Conservation (phyloP, 2,888 invertebrate species). For the Chaitophorus viminalis region DNA sequence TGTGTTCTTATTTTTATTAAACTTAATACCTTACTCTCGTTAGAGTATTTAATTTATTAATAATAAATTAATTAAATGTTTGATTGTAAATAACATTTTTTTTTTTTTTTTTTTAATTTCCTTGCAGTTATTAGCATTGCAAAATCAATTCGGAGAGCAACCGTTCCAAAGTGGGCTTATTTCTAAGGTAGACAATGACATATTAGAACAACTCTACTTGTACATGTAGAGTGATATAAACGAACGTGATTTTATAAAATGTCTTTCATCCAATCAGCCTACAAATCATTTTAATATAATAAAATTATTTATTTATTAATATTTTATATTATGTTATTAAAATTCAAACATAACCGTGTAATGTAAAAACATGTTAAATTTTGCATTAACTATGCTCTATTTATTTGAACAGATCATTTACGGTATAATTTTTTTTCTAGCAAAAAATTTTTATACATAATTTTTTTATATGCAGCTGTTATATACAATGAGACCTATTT, state of each 20-base stretch:
- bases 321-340: conserved; percentile 37
- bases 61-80: conserved; percentile 56
- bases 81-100: too few species aligned
- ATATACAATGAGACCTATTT: background rate
- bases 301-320: background rate
- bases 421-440: background rate
- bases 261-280: background rate
- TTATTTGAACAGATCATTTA: background rate
- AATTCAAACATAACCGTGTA: background rate
- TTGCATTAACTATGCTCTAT: background rate
- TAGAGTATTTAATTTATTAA: conserved; percentile 29
- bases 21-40: conserved; percentile 22
- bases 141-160: conserved; percentile 78
- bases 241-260: background rate
- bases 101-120: too few species aligned
- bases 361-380: background rate
- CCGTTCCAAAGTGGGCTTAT: conserved; percentile 78
- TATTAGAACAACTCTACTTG: conserved; percentile 62
- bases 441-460: background rate
- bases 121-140: conserved; percentile 76
- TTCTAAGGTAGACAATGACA: conserved; percentile 78
- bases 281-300: background rate
- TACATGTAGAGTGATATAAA: conserved; percentile 25
- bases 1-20: background rate
- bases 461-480: background rate